These are phyloP conservation scores for Istiophorus platypterus DNA, from an alignment of 2,113 vertebrate species.

Conservation along the genomic window DNA sequence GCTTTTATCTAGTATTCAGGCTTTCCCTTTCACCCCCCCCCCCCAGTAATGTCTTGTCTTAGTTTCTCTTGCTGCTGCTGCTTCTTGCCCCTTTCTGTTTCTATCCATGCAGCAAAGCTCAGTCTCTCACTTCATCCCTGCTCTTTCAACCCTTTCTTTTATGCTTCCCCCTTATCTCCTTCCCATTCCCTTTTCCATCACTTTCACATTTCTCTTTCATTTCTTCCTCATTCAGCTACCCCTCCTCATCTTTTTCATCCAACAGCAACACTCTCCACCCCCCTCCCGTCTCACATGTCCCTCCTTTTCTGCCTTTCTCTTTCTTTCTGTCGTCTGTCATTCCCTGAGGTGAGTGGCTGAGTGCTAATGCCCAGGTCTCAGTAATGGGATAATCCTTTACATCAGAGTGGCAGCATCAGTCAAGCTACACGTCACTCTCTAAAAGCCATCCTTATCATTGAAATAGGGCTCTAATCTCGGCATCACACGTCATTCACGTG, in stretches of 20 bases:
- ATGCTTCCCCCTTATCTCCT: conserved; percentile 34
- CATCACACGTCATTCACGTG: conserved; percentile 27
- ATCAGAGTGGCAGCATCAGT: conserved; percentile 59
- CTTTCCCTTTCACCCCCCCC: conserved; percentile 19
- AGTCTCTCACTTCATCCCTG: conserved; percentile 47
- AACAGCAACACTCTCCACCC: background rate
- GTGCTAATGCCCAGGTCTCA: conserved; percentile 62
- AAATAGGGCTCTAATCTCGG: conserved; percentile 63
- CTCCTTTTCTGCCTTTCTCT: conserved; percentile 14
- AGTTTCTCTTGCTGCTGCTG: conserved; percentile 37
- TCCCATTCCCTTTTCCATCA: conserved; percentile 53
- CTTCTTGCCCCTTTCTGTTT: conserved; percentile 62
- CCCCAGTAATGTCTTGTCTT: conserved; percentile 50
- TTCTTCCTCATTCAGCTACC: conserved; percentile 32
- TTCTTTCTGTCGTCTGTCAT: conserved; percentile 42
- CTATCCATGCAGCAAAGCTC: conserved; percentile 51
- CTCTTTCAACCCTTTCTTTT: conserved; percentile 63
- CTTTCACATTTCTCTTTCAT: conserved; percentile 45
- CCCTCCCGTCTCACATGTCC: conserved; percentile 9
- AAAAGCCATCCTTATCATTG: conserved; percentile 62
- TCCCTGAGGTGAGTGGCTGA: conserved; percentile 66
- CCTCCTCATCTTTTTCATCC: conserved; percentile 13
- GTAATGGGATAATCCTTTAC: conserved; percentile 79
- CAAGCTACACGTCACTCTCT: conserved; percentile 57
- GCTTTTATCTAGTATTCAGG: conserved; percentile 74